Evolutionary conservation across 2,888 invertebrate genomes (phyloP).

Genomic region (Rapana venosa): DNA sequence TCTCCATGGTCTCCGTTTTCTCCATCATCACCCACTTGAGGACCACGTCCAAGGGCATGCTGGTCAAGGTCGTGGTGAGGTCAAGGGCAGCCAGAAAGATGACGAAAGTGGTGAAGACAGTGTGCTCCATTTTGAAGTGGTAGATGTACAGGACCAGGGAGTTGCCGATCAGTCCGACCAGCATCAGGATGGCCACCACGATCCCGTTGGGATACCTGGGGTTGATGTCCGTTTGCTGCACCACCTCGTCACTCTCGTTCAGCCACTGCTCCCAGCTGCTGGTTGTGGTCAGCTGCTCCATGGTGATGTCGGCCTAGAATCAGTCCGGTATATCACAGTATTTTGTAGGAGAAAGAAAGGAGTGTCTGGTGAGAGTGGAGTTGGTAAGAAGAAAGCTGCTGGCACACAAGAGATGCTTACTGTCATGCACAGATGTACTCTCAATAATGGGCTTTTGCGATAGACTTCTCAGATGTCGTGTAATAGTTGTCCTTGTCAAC

Average conservation of each 20-base stretch:
- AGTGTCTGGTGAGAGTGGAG: too few relatives aligned
- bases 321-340: too few relatives aligned
- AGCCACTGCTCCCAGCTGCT: background rate
- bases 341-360: too few relatives aligned
- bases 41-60: constrained; percentile 48
- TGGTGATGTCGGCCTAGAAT: too few relatives aligned
- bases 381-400: too few relatives aligned
- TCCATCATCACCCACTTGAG: constrained; percentile 40
- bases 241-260: background rate
- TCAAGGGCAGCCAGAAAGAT: constrained; percentile 47
- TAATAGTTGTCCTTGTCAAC: too few relatives aligned
- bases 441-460: too few relatives aligned
- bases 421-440: too few relatives aligned
- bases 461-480: too few relatives aligned
- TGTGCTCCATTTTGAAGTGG: constrained; percentile 38
- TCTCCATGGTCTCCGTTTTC: background rate
- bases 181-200: constrained; percentile 40
- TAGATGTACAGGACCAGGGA: constrained; percentile 48
- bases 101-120: constrained; percentile 50
- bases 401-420: too few relatives aligned
- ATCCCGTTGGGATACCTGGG: constrained; percentile 46
- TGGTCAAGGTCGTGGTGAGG: constrained; percentile 43
- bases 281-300: too few relatives aligned
- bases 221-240: constrained; percentile 37
- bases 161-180: constrained; percentile 45